phyloP scores from a whole-genome alignment of 2,888 invertebrate genomes.

The Cerastoderma edule region DNA sequence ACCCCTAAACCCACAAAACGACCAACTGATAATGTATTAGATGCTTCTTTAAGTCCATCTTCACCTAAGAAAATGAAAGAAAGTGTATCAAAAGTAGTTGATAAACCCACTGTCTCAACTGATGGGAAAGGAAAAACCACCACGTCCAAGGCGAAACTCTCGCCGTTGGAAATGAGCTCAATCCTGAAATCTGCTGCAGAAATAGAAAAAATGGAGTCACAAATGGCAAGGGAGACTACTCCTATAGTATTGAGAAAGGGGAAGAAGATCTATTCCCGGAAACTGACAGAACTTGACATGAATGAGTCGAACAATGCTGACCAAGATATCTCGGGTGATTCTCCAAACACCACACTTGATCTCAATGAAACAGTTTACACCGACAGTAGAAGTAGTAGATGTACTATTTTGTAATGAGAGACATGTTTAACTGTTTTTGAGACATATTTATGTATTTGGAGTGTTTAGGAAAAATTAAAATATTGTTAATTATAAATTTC shows the following conservation, averaged over 20 bases:
- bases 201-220: constrained; percentile 25
- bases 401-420: constrained; percentile 46
- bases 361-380: constrained; percentile 52
- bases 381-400: constrained; percentile 56
- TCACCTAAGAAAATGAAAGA: neutral
- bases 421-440: neutral
- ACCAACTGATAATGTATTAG: constrained; percentile 4
- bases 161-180: constrained; percentile 41
- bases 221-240: constrained; percentile 25
- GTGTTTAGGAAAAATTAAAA: too few relatives aligned
- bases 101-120: neutral
- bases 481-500: too few relatives aligned
- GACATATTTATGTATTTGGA: neutral
- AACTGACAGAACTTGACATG: constrained; percentile 39
- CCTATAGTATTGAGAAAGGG: constrained; percentile 35
- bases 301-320: constrained; percentile 18
- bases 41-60: neutral
- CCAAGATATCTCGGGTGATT: constrained; percentile 14
- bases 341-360: constrained; percentile 3
- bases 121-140: neutral
- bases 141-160: constrained; percentile 16
- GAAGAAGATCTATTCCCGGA: constrained; percentile 40
- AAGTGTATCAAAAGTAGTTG: neutral
- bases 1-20: constrained; percentile 40
- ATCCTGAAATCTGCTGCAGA: constrained; percentile 38